Conservation (phyloP, 2,797 vertebrate genomes). For the Cichlasoma orientale region DNA sequence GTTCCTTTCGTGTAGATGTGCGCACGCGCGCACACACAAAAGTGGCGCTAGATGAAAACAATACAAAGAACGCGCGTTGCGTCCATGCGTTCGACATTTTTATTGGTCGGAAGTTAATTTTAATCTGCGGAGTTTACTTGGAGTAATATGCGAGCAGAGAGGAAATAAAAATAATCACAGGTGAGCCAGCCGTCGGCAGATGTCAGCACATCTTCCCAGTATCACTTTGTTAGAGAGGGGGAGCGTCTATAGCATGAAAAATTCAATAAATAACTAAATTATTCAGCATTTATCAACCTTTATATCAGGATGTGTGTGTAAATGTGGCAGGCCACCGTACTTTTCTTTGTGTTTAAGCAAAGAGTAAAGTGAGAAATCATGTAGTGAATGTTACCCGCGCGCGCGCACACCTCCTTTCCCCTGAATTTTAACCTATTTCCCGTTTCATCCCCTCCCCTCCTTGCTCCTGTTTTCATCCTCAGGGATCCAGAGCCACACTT, state of each 20-base stretch:
- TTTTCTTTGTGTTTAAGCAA: neutral
- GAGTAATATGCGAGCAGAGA: neutral
- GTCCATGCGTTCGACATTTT: neutral
- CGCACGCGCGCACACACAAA: neutral
- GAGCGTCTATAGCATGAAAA: neutral
- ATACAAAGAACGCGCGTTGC: neutral
- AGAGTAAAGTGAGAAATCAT: neutral
- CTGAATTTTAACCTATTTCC: constrained; percentile 48
- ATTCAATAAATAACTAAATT: neutral
- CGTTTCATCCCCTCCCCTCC: constrained; percentile 23
- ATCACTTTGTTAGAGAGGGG: neutral
- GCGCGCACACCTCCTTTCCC: neutral
- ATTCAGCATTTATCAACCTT: neutral
- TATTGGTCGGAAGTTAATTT: neutral
- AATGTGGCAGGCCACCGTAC: neutral
- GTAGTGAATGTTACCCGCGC: neutral
- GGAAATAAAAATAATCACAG: neutral
- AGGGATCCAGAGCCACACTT: constrained; percentile 64
- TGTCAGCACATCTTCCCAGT: constrained; percentile 48
- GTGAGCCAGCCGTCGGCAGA: constrained; percentile 35
- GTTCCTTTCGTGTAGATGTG: neutral
- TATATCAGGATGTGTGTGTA: neutral
- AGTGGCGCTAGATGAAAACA: neutral
- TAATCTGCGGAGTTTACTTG: constrained; percentile 1
- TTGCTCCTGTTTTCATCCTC: constrained; percentile 59